Percentiles rank a stretch among this genome's conserved stretches.
phyloP scores from a whole-genome alignment of 2,797 vertebrate genomes.

The Rhabdomys pumilio region DNA sequence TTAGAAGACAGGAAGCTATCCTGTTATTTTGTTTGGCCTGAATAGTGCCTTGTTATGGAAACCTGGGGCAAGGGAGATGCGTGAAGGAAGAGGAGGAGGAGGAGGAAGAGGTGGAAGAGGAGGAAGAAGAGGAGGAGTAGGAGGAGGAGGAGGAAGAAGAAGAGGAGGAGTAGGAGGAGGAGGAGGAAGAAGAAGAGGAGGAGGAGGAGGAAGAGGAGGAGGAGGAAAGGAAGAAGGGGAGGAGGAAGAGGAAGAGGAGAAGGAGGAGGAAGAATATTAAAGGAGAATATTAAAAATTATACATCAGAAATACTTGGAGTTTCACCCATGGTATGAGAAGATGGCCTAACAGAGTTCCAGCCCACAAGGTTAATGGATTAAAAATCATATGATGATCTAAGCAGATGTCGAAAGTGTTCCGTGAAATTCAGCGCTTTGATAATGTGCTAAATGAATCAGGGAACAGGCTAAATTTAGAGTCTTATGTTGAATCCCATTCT shows the following conservation, averaged over 20 bases:
- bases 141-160: no score
- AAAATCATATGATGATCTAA: conserved; percentile 73
- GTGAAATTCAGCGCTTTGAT: conserved; percentile 72
- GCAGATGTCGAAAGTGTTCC: conserved; percentile 72
- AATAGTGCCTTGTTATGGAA: conserved; percentile 53
- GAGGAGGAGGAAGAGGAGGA: no score
- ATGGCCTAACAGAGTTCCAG: conserved; percentile 65
- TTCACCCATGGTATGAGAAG: conserved; percentile 58
- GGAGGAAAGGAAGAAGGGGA: no score
- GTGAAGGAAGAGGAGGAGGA: neutral
- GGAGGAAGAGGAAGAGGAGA: no score
- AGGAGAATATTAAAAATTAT: conserved; percentile 64
- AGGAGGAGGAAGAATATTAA: neutral
- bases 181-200: no score
- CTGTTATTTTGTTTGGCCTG: conserved; percentile 35
- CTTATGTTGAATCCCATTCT: conserved; percentile 73
- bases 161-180: no score
- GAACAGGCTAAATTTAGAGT: conserved; percentile 83
- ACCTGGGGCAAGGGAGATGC: conserved; percentile 15
- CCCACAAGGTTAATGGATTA: conserved; percentile 75
- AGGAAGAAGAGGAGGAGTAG: no score
- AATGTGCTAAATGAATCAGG: conserved; percentile 81
- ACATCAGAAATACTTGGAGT: neutral
- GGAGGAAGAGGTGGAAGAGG: rapidly evolving
- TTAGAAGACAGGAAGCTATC: conserved; percentile 35